Evolutionary conservation across 2,113 vertebrate species (phyloP).

Genomic region (Halichoerus grypus): DNA sequence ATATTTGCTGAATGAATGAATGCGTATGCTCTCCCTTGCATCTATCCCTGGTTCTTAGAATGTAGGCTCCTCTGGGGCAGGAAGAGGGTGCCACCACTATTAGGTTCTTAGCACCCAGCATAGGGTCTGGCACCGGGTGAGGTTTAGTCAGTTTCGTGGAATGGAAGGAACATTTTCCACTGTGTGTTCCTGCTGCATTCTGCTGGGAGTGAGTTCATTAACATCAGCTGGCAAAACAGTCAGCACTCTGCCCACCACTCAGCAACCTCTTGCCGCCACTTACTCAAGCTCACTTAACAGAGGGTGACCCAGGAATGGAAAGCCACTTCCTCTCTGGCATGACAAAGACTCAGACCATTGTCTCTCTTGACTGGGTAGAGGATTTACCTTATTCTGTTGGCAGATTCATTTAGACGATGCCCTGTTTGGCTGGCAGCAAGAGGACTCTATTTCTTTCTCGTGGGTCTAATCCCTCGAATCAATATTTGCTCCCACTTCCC

Average conservation of each 20-base stretch:
- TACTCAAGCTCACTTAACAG: conserved; percentile 45
- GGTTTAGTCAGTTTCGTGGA: neutral
- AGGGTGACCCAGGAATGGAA: neutral
- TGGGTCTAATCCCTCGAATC: conserved; percentile 66
- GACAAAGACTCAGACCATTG: conserved; percentile 29
- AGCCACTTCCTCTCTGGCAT: conserved; percentile 62
- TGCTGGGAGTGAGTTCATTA: neutral
- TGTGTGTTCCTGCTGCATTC: neutral
- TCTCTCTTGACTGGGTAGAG: conserved; percentile 72
- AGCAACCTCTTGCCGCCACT: neutral
- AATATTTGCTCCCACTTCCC: conserved; percentile 56
- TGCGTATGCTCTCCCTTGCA: fast-evolving
- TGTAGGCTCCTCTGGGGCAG: neutral
- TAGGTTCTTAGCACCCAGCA: neutral
- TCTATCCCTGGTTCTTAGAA: neutral
- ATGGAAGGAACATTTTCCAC: neutral
- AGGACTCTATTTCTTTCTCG: neutral
- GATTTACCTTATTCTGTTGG: conserved; percentile 72
- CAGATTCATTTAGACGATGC: conserved; percentile 23
- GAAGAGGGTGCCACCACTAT: neutral
- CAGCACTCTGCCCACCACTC: neutral
- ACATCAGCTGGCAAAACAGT: neutral
- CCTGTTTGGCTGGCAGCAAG: conserved; percentile 55
- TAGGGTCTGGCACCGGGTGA: neutral
- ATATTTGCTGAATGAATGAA: neutral